A percentile compares a stretch with the other conserved stretches of the same genome.
These are phyloP conservation scores for Hemiprocne comata DNA, from an alignment of 2,113 vertebrate species.

Conservation along the genomic window DNA sequence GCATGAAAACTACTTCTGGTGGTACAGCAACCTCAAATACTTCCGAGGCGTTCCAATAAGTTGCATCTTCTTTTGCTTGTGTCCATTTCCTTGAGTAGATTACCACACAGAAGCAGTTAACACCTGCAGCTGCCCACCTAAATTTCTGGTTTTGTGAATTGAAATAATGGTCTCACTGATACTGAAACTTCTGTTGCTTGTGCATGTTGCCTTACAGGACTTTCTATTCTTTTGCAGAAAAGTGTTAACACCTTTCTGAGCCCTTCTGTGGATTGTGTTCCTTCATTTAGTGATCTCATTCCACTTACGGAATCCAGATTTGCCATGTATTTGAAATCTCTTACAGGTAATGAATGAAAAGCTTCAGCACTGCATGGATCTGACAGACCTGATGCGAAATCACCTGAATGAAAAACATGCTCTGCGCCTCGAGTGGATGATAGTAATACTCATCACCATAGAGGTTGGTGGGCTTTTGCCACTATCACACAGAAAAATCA, in stretches of 20 bases:
- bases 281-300: background rate
- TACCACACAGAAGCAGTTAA: background rate
- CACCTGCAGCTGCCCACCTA: background rate
- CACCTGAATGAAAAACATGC: constrained; percentile 93
- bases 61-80: background rate
- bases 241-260: background rate
- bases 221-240: background rate
- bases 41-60: background rate
- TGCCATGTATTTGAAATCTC: background rate
- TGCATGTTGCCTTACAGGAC: background rate
- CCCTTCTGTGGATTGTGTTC: background rate
- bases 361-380: constrained; percentile 93
- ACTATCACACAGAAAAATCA: background rate
- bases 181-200: background rate
- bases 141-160: background rate
- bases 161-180: background rate
- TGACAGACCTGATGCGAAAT: constrained; percentile 95
- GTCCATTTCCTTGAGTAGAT: background rate
- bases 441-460: constrained; percentile 95
- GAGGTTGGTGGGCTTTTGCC: constrained; percentile 79
- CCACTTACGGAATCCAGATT: background rate
- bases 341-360: constrained; percentile 96
- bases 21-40: background rate
- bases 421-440: constrained; percentile 97
- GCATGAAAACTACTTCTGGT: background rate